These are phyloP conservation scores for Mus spretus DNA, from an alignment of 2,797 vertebrate species.

Conservation along the genomic window DNA sequence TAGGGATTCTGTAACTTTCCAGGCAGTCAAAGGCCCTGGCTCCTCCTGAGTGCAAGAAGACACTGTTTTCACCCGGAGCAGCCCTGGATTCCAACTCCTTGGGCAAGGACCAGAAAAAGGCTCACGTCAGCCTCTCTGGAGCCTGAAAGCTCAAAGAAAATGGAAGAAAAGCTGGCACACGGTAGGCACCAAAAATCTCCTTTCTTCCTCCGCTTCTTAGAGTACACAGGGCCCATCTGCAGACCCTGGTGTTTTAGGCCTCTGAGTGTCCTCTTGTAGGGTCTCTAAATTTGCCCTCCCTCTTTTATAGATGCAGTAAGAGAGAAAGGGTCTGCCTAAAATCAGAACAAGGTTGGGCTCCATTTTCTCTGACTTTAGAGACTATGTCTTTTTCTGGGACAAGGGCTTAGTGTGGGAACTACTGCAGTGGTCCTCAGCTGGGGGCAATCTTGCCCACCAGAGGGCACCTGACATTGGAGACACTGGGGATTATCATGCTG, in stretches of 20 bases:
- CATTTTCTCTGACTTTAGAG: not conserved
- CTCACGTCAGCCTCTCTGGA: conserved; percentile 64
- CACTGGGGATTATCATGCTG: not conserved
- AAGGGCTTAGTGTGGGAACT: not conserved
- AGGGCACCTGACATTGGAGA: not conserved
- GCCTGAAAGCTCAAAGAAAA: conserved; percentile 76
- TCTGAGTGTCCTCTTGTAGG: not conserved
- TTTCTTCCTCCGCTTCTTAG: not conserved
- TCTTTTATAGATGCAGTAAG: not conserved
- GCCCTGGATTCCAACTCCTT: conserved; percentile 67
- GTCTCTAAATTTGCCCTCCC: not conserved
- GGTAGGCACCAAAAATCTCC: conserved; percentile 6
- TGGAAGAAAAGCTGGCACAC: conserved; percentile 72
- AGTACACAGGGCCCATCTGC: not conserved
- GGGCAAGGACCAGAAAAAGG: conserved; percentile 73
- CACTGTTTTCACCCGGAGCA: conserved; percentile 62
- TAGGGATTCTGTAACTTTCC: conserved; percentile 74
- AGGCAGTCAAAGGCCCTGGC: conserved; percentile 47
- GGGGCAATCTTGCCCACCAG: not conserved
- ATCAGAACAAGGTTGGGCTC: not conserved
- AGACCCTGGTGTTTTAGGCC: not conserved
- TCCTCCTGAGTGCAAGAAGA: conserved; percentile 62
- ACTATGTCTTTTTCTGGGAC: conserved; percentile 6
- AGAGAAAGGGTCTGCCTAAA: not conserved
- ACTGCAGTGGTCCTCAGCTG: not conserved